Percentiles rank a stretch among this genome's conserved stretches.
Conservation (phyloP, 1,140 invertebrate species). For the Procambarus virginalis region DNA sequence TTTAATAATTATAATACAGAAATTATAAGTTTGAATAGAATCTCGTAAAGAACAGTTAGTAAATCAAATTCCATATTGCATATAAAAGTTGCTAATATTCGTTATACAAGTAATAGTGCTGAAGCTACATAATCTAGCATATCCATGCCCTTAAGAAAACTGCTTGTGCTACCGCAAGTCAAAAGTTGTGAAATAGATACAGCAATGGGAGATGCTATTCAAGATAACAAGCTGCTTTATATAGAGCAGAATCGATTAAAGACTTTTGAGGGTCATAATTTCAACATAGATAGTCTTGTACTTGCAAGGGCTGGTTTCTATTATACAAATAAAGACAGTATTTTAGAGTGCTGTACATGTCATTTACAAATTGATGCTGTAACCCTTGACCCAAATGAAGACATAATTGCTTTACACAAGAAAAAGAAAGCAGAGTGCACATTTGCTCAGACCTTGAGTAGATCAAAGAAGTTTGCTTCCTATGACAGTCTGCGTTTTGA, state of each 20-base stretch:
- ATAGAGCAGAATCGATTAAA: conserved; percentile 1
- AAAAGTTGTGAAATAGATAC: background rate
- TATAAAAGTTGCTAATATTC: too few species aligned
- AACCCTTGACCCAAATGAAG: background rate
- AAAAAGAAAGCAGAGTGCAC: conserved; percentile 17
- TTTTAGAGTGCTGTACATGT: conserved; percentile 22
- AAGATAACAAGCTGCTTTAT: background rate
- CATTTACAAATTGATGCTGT: conserved; percentile 27
- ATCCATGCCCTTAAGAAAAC: background rate
- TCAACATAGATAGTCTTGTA: background rate
- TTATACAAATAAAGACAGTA: conserved; percentile 9
- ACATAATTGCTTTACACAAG: conserved; percentile 25
- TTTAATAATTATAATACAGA: background rate
- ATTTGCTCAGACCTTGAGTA: background rate
- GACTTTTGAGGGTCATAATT: conserved; percentile 10
- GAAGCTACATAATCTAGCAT: background rate
- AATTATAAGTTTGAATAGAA: background rate
- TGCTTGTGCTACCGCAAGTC: background rate
- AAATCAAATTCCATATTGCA: too few species aligned
- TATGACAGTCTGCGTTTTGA: conserved; percentile 67
- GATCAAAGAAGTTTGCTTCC: conserved; percentile 58
- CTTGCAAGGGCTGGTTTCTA: conserved; percentile 42
- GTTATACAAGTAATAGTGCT: background rate
- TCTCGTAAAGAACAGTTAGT: too few species aligned
- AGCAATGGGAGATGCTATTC: conserved; percentile 22